These are phyloP conservation scores for Brachycybe producta DNA, from an alignment of 2,888 invertebrate species.

Conservation along the genomic window DNA sequence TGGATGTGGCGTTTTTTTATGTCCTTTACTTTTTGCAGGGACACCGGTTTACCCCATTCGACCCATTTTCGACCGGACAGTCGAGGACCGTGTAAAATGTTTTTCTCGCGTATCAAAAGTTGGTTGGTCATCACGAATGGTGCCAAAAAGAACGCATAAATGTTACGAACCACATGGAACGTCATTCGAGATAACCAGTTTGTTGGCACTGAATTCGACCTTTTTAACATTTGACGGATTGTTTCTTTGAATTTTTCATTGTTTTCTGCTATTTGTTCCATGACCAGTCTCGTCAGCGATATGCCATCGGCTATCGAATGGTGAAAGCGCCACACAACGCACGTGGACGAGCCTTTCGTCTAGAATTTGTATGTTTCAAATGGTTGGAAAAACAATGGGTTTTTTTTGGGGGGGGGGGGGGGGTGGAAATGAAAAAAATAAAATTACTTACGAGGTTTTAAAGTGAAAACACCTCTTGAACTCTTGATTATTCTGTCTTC, in stretches of 20 bases:
- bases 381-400: not conserved
- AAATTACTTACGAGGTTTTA: no score
- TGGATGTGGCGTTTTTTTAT: conserved; percentile 5
- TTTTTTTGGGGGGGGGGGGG: not conserved
- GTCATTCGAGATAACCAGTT: not conserved
- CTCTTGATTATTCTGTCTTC: no score
- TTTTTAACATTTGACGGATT: no score
- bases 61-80: not conserved
- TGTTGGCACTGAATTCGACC: not conserved
- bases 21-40: conserved; percentile 4
- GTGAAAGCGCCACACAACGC: conserved; percentile 4
- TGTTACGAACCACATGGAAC: not conserved
- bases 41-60: not conserved
- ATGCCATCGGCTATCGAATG: conserved; percentile 10
- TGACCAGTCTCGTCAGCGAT: not conserved
- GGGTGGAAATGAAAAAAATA: no score
- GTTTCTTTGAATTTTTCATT: not conserved
- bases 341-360: not conserved
- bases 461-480: no score
- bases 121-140: conserved; percentile 2
- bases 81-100: conserved; percentile 4
- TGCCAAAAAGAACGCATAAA: conserved; percentile 6
- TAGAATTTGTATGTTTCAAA: not conserved
- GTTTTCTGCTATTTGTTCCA: conserved; percentile 7
- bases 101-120: conserved; percentile 1